A percentile compares a stretch with the other conserved stretches of the same genome.
Evolutionary conservation across 2,113 vertebrate species (phyloP).

Genomic region (Poeciliopsis occidentalis): DNA sequence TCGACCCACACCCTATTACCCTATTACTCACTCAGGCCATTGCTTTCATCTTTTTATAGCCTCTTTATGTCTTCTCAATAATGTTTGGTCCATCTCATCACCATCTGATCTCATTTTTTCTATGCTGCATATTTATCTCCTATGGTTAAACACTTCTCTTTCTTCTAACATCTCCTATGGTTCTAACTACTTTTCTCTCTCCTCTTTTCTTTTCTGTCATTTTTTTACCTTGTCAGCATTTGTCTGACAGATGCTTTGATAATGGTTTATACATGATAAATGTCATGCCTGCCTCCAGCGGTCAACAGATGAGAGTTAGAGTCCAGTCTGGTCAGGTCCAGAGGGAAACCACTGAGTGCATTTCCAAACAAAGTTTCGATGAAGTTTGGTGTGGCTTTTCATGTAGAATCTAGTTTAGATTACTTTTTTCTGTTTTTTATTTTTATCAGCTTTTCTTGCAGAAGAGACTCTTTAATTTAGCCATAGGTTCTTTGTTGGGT

Average conservation of each 20-base stretch:
- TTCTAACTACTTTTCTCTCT: background rate
- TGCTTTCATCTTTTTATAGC: conserved; percentile 47
- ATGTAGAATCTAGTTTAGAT: no score
- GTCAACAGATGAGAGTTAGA: background rate
- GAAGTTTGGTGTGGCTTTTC: no score
- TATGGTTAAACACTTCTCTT: background rate
- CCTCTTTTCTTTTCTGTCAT: background rate
- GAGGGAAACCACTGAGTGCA: background rate
- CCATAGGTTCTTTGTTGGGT: background rate
- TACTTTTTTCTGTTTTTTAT: background rate
- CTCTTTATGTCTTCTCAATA: conserved; percentile 32
- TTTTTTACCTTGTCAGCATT: background rate
- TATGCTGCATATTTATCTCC: background rate
- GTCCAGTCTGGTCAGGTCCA: no score
- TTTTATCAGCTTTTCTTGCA: background rate
- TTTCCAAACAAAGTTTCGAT: background rate
- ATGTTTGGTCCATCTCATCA: conserved; percentile 27
- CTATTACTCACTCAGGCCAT: conserved; percentile 40
- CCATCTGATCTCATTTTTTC: conserved; percentile 33
- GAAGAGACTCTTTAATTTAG: background rate
- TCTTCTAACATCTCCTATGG: background rate
- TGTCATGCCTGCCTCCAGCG: background rate
- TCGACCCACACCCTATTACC: conserved; percentile 29
- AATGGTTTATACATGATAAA: background rate
- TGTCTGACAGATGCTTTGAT: background rate